Base-by-base conservation (phyloP, 2,797 vertebrate species). In the Anniella stebbinsi region DNA sequence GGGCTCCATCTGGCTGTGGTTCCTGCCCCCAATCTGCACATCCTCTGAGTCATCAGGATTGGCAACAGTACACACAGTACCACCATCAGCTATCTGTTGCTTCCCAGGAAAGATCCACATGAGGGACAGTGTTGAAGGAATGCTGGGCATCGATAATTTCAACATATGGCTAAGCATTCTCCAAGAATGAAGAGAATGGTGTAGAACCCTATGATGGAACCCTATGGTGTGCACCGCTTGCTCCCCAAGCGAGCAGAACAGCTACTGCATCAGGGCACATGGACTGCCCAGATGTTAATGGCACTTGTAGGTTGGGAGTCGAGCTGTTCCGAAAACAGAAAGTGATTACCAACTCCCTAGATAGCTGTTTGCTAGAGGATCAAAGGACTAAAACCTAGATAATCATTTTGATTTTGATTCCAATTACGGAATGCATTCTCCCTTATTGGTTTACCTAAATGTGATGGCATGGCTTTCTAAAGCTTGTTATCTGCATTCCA, bases 401-500 rank as follows among this genome's bases (percentile, higher is more conserved):
- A 11, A 70, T 86, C 45, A 60, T 89, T 93, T 83, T 91, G 80
- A 75, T 88, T 92, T 69, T 89, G 41, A 83, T 94, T 66, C 91
- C 11, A 2, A 66, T 90, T 93, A 73, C 75, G 17, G 90, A 90
- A 90, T 78, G 69, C 89, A 36, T 10, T 60, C 30, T n/a, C 90
- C 72, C 7, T 77, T 89, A 84, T 60, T 90, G n/a, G 25, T 82
- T 94, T 94, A 76, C 78, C 84, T 90, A 82, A 92, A 92, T 63
- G 82, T 80, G 12, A 21, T 2, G 36, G 25, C 93, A 93, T 89
- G 88, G 63, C 11, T 93, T 93, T 92, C 88, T 48, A 92, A 82
- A 89, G 89, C 92, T 87, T 87, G 45, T 75, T 92, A 80, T 94
- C 89, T 87, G 66, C 5, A 11, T 82, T 92, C 93, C 78, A 77